Percentiles rank a stretch among this genome's conserved stretches.
phyloP scores from a whole-genome alignment of 2,888 invertebrate species.

The Melinaea marsaeus region DNA sequence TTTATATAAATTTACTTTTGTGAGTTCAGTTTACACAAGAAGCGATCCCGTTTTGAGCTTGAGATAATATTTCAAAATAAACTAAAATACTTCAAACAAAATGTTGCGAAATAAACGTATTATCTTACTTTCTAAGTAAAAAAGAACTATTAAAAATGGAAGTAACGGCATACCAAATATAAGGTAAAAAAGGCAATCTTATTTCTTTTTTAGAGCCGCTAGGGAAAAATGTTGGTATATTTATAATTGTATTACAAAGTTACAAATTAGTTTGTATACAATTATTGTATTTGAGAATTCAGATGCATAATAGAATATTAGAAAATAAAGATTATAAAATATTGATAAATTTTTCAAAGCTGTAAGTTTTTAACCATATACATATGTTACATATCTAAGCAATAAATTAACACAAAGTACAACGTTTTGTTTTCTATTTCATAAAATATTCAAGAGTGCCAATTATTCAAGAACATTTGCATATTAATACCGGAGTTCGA shows the following conservation, averaged over 20 bases:
- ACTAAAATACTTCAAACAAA: constrained; percentile 2
- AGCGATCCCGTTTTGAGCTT: constrained; percentile 11
- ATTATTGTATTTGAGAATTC: too few species aligned
- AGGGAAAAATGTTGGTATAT: too few species aligned
- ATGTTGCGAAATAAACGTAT: constrained; percentile 1
- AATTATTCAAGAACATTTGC: neutral
- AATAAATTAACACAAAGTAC: constrained; percentile 1
- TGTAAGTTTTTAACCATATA: too few species aligned
- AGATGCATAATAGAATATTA: too few species aligned
- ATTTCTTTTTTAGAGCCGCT: too few species aligned
- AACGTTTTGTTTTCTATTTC: neutral
- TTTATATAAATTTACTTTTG: constrained; percentile 6
- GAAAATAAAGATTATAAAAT: too few species aligned
- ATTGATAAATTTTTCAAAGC: too few species aligned
- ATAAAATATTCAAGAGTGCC: neutral
- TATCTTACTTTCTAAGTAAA: neutral
- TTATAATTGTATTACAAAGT: too few species aligned
- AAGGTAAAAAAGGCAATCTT: too few species aligned
- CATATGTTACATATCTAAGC: neutral
- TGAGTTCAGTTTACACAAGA: constrained; percentile 11
- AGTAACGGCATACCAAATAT: too few species aligned
- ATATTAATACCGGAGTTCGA: neutral
- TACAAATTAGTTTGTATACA: too few species aligned
- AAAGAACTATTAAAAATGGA: neutral
- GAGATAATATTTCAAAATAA: constrained; percentile 2